phyloP scores from a whole-genome alignment of 35 echinoderm and acorn worm species.

The Lytechinus pictus region DNA sequence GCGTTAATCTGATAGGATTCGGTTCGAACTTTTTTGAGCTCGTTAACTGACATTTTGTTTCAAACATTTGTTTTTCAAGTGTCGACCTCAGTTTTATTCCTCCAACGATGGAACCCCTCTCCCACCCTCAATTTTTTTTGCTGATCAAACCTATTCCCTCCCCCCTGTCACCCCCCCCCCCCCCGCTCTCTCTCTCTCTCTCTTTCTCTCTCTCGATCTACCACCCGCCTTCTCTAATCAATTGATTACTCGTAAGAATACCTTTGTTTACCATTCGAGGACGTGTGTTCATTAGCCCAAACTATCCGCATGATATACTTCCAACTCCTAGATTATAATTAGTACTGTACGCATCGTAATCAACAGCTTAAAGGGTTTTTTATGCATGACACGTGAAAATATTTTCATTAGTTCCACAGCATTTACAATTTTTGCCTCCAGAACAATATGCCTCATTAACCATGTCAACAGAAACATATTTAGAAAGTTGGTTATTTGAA shows the following conservation, averaged over 20 bases:
- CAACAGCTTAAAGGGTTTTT: neutral
- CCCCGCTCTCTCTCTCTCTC: neutral
- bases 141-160: no score
- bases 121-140: no score
- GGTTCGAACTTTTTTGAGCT: no score
- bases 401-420: neutral
- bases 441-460: neutral
- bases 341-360: neutral
- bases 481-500: no score
- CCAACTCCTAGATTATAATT: neutral
- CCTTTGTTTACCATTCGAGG: neutral
- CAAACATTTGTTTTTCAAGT: no score
- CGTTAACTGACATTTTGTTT: no score
- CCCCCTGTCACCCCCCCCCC: no score
- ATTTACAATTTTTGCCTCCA: neutral
- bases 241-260: neutral
- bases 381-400: neutral
- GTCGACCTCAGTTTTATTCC: no score
- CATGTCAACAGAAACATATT: no score
- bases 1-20: no score
- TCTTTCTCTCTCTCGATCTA: neutral
- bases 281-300: neutral
- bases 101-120: no score
- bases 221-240: neutral
- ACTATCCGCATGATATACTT: neutral